phyloP scores from a whole-genome alignment of 2,888 invertebrate species.

The Drosophila antonietae region DNA sequence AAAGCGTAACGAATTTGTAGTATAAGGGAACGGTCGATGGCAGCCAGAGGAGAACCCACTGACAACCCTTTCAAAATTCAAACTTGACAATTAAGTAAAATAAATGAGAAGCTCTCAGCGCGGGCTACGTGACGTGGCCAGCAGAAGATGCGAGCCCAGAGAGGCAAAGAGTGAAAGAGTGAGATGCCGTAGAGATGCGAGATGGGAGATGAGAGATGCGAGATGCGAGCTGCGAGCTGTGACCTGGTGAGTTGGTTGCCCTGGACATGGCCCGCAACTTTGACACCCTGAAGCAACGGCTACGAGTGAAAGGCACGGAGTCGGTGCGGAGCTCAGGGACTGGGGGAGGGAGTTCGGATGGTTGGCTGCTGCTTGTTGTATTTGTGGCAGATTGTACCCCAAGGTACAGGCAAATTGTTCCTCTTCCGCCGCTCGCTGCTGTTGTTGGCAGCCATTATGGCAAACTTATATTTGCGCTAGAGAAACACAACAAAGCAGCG shows the following conservation, averaged over 20 bases:
- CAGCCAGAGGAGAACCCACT: slow-evolving; percentile 34
- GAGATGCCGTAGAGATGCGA: slow-evolving; percentile 3
- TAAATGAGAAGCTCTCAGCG: slow-evolving; percentile 75
- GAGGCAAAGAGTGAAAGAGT: slow-evolving; percentile 11
- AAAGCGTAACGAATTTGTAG: slow-evolving; percentile 58
- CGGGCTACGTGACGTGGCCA: slow-evolving; percentile 67
- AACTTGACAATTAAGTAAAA: slow-evolving; percentile 82
- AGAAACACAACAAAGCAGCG: slow-evolving; percentile 68
- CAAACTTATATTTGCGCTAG: slow-evolving; percentile 77
- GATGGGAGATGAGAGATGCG: slow-evolving; percentile 10
- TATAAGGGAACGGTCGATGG: slow-evolving; percentile 6
- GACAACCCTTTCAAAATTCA: slow-evolving; percentile 77
- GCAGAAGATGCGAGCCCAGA: slow-evolving; percentile 59
- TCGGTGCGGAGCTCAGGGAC: slow-evolving; percentile 2
- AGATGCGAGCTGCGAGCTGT: slow-evolving; percentile 11
- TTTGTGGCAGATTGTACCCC: slow-evolving; percentile 77
- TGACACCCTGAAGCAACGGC: slow-evolving; percentile 58
- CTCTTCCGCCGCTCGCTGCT: slow-evolving; percentile 33
- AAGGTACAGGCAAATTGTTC: slow-evolving; percentile 63
- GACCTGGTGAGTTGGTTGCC: slow-evolving; percentile 46
- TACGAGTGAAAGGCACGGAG: slow-evolving; percentile 7
- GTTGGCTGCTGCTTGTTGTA: slow-evolving; percentile 35
- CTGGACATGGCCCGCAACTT: slow-evolving; percentile 63
- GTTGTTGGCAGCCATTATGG: slow-evolving; percentile 77
- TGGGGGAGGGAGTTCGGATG: slow-evolving; percentile 3